Base-by-base conservation (phyloP, 2,888 invertebrate genomes). In the Lochmaea crataegi region DNA sequence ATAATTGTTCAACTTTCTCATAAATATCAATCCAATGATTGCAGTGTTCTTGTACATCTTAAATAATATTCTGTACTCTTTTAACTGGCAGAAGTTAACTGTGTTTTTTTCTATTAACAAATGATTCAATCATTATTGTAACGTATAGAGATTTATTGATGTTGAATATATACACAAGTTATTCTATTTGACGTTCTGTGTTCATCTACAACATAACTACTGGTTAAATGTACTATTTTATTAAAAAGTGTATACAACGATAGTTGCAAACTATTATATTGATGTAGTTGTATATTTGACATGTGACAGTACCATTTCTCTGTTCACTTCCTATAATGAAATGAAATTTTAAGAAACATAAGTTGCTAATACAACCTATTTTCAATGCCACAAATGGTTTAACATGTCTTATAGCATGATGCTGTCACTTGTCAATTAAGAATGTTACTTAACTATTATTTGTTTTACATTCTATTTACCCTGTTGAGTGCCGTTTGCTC, bases 1-100 rank as follows among this genome's bases (percentile, higher is more conserved):
- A 16, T 53, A 53, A n/a, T n/a, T 11, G n/a, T 18, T n/a, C 1
- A 14, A 56, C 18, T 56, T 56, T 18, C 0, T 56, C 56, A 18
- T 56, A 6, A 12, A 12, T 1, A 12, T 12, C 14, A 11, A 45
- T 45, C 45, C 14, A 12, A 12, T 32, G 2, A 32, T 7, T 32
- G 32, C 32, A 32, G 7, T 12, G 45, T 45, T 14, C 45, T 45
- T 45, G 11, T 45, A 45, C 45, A 45, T 45, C 0, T 45, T 45
- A 3, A 45, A 12, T 45, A 45, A 32, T 32, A 6, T 32, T 42
- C 42, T 45, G 12, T 4, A 45, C 14, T 45, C 45, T 45, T 56
- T 56, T n/a, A 5, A 60, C 32, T 22, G 22, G 14, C n/a, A 4
- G 58, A 60, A 60, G 58, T 60, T 60, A 60, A 60, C 58, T 60